These are phyloP conservation scores for Adelphocoris suturalis DNA, from an alignment of 2,888 invertebrate species.

Conservation along the genomic window DNA sequence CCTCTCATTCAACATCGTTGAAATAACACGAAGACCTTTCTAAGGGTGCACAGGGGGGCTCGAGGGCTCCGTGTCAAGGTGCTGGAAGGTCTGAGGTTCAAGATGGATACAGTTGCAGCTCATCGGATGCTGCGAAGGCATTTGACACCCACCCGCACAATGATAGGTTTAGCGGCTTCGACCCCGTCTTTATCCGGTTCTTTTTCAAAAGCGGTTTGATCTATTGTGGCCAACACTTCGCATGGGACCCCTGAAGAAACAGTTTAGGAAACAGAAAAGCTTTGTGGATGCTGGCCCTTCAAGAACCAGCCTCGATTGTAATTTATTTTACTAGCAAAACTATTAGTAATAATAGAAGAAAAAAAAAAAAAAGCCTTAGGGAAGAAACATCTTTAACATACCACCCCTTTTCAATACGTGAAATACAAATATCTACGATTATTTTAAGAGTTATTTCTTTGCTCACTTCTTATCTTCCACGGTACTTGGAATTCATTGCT, in stretches of 20 bases:
- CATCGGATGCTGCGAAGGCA: not conserved
- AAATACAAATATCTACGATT: too few relatives aligned
- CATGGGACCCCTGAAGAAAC: not conserved
- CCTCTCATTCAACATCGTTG: not conserved
- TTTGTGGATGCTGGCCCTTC: too few relatives aligned
- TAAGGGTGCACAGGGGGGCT: not conserved
- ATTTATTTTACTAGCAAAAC: too few relatives aligned
- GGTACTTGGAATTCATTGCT: too few relatives aligned
- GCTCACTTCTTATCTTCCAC: too few relatives aligned
- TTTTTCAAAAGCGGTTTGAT: not conserved
- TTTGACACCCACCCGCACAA: constrained; percentile 12
- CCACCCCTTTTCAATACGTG: too few relatives aligned
- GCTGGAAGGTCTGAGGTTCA: not conserved
- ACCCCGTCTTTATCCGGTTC: not conserved
- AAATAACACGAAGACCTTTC: not conserved
- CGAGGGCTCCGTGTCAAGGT: constrained; percentile 24
- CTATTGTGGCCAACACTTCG: not conserved
- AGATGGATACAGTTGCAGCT: constrained; percentile 24
- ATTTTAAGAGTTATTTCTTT: too few relatives aligned
- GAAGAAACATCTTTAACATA: too few relatives aligned
- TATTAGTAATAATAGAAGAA: too few relatives aligned
- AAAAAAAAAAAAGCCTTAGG: too few relatives aligned
- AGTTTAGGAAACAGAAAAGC: not conserved
- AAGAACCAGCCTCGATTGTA: too few relatives aligned
- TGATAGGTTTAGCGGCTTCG: constrained; percentile 23